A percentile compares a stretch with the other conserved stretches of the same genome.
Evolutionary conservation across 2,888 invertebrate species (phyloP).

Genomic region (Celastrina argiolus): DNA sequence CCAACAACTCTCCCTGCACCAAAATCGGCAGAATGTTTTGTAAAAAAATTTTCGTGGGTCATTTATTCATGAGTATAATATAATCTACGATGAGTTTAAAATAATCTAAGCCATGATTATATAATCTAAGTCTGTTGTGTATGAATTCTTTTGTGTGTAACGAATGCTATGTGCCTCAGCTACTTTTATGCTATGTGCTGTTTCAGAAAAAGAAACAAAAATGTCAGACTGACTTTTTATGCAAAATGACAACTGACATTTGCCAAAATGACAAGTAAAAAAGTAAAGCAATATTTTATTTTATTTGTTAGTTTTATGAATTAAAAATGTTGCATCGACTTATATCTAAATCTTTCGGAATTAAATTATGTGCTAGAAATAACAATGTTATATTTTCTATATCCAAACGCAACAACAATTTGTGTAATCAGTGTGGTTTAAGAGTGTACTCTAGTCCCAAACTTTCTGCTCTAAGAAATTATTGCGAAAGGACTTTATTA

Average conservation of each 20-base stretch:
- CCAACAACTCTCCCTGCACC: no score
- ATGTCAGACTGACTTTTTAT: neutral
- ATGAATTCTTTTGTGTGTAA: no score
- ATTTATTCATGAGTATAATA: no score
- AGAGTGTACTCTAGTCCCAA: slow-evolving; percentile 60
- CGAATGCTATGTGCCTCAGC: no score
- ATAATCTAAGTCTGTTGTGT: no score
- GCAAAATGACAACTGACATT: neutral
- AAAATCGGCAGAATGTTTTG: no score
- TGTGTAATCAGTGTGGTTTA: slow-evolving; percentile 61
- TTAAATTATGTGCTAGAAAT: slow-evolving; percentile 54
- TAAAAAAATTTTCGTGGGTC: no score
- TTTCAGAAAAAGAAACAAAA: neutral
- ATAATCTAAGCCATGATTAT: no score
- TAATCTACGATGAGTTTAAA: no score
- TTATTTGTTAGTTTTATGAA: slow-evolving; percentile 38
- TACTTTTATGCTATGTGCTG: no score
- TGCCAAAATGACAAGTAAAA: slow-evolving; percentile 15
- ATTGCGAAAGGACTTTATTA: slow-evolving; percentile 54
- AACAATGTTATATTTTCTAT: slow-evolving; percentile 49
- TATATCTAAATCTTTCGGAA: slow-evolving; percentile 53
- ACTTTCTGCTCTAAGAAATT: slow-evolving; percentile 50
- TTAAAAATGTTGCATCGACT: slow-evolving; percentile 45
- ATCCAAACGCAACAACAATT: slow-evolving; percentile 41
- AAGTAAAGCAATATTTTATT: slow-evolving; percentile 37